Evolutionary conservation across 2,797 vertebrate species (phyloP), one percentile per base, ranked within the genome.

Genomic region (Hybognathus amarus): DNA sequence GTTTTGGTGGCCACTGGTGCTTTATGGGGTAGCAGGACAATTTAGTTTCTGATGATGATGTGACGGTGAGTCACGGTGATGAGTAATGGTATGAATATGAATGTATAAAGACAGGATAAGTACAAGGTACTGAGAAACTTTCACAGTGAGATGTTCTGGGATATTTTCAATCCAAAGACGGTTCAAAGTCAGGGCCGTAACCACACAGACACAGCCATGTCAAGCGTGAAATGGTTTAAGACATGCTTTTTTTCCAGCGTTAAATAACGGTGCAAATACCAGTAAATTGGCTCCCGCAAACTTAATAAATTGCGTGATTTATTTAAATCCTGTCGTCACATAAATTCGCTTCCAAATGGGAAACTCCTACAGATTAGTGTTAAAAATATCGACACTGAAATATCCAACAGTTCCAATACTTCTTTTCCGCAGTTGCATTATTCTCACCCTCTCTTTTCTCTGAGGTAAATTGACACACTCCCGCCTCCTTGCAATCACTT

Each of bases 1-100:
- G 82, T 71, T 83, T 38, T 70, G 47, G 61, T 68, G 63, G 50
- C 13, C 80, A 67, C 71, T 75, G 64, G 47, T 20, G 61, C 30
- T 12, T 36, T 33, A 38, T 47, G 36, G 40, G 73, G 71, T 77
- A 45, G 27, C 52, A 8, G 61, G 75, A 77, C 22, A 36, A 68
- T 69, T 83, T 59, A 12, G n/a, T 38, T 69, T 33, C 30, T 36
- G 12, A 47, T 69, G 30, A 68, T 17, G 30, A 22, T 61, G 20
- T 47, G 64, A 69, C n/a, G 8, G 66, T 67, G 63, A 67, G 77
- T 56, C 18, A 30, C 20, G 2, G 9, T 63, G 80, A 52, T 30
- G 81, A 69, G 68, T 59, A 40, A 76, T 56, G 36, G 36, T 33
- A 5, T 59, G 27, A 54, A 45, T 59, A 59, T 78, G 30, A 69